Percentiles rank a stretch among this genome's conserved stretches.
Evolutionary conservation across 2,797 vertebrate genomes (phyloP).

Genomic region (Notolabrus celidotus): DNA sequence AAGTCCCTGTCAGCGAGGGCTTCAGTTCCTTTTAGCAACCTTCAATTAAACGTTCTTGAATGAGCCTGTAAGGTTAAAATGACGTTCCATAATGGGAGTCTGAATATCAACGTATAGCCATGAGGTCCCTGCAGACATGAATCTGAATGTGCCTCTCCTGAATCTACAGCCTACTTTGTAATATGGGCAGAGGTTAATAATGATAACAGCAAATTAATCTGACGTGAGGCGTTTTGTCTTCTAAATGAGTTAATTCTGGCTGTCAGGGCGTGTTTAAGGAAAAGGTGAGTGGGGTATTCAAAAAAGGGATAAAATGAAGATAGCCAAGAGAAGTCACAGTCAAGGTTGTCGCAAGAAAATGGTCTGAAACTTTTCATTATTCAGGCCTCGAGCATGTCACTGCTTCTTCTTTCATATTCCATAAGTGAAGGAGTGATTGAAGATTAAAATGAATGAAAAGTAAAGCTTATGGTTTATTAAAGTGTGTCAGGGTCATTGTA

Average conservation of each 20-base stretch:
- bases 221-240: constrained; percentile 39
- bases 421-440: background rate
- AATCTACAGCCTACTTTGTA: constrained; percentile 69
- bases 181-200: constrained; percentile 74
- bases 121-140: constrained; percentile 31
- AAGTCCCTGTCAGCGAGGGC: constrained; percentile 39
- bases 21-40: constrained; percentile 56
- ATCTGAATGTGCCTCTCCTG: constrained; percentile 54
- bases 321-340: constrained; percentile 23
- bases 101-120: constrained; percentile 57
- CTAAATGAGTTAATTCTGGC: constrained; percentile 48
- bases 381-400: constrained; percentile 1
- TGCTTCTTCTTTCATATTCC: background rate
- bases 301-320: constrained; percentile 26
- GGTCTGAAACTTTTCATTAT: constrained; percentile 19
- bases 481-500: background rate
- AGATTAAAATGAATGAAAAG: background rate
- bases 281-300: constrained; percentile 30
- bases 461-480: constrained; percentile 3
- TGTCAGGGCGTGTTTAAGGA: constrained; percentile 41
- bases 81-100: constrained; percentile 53
- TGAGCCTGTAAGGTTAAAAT: constrained; percentile 62
- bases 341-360: constrained; percentile 43
- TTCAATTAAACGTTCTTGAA: constrained; percentile 60
- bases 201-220: constrained; percentile 67